Conservation (phyloP, 2,113 vertebrate species). For the Neodontobutis hainanensis region DNA sequence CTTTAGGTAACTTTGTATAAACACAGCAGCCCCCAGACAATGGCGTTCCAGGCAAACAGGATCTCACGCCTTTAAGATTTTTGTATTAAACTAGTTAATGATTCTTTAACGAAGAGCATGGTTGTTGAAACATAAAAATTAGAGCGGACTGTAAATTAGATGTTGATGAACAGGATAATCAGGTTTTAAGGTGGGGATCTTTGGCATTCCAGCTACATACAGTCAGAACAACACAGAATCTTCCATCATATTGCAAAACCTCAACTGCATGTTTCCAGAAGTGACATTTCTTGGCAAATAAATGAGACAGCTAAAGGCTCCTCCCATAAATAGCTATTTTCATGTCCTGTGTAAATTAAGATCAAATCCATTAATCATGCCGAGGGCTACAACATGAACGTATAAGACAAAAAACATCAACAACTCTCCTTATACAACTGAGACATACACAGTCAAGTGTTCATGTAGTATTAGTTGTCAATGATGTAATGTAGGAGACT, state of each 20-base stretch:
- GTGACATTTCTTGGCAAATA: constrained; percentile 9
- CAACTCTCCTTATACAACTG: background rate
- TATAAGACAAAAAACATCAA: constrained; percentile 5
- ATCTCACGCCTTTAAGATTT: background rate
- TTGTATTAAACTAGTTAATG: background rate
- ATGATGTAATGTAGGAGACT: too few relatives aligned
- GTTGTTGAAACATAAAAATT: background rate
- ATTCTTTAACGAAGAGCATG: background rate
- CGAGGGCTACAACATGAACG: background rate
- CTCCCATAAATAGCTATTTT: constrained; percentile 45
- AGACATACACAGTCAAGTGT: too few relatives aligned
- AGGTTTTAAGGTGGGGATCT: constrained; percentile 14
- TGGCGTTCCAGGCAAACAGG: background rate
- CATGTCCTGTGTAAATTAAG: constrained; percentile 39
- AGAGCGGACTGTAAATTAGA: background rate
- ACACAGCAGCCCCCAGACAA: background rate
- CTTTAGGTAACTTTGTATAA: constrained; percentile 7
- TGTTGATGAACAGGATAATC: constrained; percentile 27
- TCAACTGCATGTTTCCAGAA: constrained; percentile 7
- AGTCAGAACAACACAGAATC: constrained; percentile 12
- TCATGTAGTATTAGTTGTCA: too few relatives aligned
- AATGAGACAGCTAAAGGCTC: constrained; percentile 2
- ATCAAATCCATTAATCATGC: constrained; percentile 28
- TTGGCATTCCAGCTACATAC: background rate
- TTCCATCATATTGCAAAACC: constrained; percentile 4